Evolutionary conservation across 2,113 vertebrate genomes (phyloP).

Genomic region (Phasianus colchicus): DNA sequence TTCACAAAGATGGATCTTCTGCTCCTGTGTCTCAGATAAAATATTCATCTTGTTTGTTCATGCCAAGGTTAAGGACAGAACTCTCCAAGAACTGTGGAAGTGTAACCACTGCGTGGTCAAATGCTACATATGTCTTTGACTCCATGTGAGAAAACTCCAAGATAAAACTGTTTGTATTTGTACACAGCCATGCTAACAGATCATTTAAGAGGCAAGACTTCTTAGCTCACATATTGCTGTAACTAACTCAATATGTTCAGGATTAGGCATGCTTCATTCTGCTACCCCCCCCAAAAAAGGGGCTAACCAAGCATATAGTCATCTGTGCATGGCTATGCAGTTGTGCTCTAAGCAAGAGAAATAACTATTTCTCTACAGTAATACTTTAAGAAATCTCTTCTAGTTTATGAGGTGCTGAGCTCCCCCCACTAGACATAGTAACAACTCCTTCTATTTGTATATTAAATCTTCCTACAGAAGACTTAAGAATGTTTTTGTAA

Average conservation of each 20-base stretch:
- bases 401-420: background rate
- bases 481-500: background rate
- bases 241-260: background rate
- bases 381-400: background rate
- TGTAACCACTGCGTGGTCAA: background rate
- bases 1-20: background rate
- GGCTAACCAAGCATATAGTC: background rate
- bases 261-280: background rate
- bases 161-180: background rate
- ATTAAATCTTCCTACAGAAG: background rate
- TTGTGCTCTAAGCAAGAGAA: background rate
- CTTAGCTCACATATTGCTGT: background rate
- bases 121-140: background rate
- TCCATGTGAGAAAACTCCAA: background rate
- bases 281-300: background rate
- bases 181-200: background rate
- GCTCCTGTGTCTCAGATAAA: background rate
- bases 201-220: background rate
- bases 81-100: background rate
- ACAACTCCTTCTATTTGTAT: background rate
- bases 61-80: background rate
- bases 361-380: background rate
- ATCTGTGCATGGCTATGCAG: background rate
- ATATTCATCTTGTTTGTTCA: background rate
- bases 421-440: background rate